phyloP scores from a whole-genome alignment of 2,888 invertebrate species.

The Laspeyria flexula region DNA sequence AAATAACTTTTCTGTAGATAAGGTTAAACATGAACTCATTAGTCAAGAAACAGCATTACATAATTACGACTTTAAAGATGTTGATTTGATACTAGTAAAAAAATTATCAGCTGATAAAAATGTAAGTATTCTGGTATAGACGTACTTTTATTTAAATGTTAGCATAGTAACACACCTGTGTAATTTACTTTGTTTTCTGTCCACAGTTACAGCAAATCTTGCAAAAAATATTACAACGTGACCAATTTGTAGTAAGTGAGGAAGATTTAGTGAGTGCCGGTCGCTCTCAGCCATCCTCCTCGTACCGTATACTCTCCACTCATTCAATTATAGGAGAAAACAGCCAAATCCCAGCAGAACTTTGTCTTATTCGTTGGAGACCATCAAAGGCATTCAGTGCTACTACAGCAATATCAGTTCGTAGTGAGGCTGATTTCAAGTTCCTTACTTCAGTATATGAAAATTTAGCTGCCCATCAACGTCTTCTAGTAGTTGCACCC shows the following conservation, averaged over 20 bases:
- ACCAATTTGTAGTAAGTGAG: slow-evolving; percentile 36
- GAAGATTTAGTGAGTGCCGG: slow-evolving; percentile 10
- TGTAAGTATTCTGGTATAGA: slow-evolving; percentile 37
- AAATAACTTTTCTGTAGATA: slow-evolving; percentile 18
- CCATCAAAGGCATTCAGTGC: slow-evolving; percentile 1
- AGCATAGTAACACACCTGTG: too few species aligned
- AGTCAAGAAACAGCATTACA: slow-evolving; percentile 4
- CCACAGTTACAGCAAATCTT: slow-evolving; percentile 31
- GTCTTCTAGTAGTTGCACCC: slow-evolving; percentile 39
- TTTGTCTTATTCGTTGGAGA: slow-evolving; percentile 41
- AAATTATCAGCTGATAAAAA: slow-evolving; percentile 36
- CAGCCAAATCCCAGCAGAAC: slow-evolving; percentile 14
- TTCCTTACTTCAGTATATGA: slow-evolving; percentile 30
- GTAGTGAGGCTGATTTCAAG: slow-evolving; percentile 33
- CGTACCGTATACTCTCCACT: slow-evolving; percentile 29
- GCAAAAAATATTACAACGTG: slow-evolving; percentile 20
- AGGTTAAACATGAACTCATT: slow-evolving; percentile 31
- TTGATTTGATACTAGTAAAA: slow-evolving; percentile 40
- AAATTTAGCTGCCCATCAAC: slow-evolving; percentile 23
- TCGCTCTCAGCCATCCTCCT: slow-evolving; percentile 7
- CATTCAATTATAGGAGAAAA: slow-evolving; percentile 18
- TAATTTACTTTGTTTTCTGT: not conserved
- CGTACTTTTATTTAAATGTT: too few species aligned
- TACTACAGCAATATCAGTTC: slow-evolving; percentile 36
- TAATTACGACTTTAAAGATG: slow-evolving; percentile 9